Conservation (phyloP, 2,888 invertebrate species). For the Spicauda simplicius region DNA sequence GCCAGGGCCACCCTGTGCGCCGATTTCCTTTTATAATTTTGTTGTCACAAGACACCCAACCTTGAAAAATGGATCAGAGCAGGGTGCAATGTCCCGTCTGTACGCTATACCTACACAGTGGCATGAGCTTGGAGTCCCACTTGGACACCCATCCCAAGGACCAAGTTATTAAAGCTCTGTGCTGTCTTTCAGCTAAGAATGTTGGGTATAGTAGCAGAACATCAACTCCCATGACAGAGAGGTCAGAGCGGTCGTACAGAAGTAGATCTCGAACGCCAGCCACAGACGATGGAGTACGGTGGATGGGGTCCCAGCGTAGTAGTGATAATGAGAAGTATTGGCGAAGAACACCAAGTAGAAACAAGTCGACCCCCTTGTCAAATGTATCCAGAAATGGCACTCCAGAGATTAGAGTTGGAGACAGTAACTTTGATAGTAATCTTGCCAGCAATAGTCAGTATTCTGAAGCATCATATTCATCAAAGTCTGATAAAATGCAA, state of each 20-base stretch:
- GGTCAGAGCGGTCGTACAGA: constrained; percentile 72
- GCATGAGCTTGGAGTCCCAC: constrained; percentile 92
- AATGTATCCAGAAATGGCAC: constrained; percentile 64
- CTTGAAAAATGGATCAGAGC: constrained; percentile 71
- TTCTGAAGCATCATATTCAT: constrained; percentile 55
- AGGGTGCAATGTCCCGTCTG: constrained; percentile 91
- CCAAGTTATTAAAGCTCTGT: constrained; percentile 93
- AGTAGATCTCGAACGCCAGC: constrained; percentile 73
- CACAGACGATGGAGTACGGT: constrained; percentile 64
- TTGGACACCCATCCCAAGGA: constrained; percentile 95
- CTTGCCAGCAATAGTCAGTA: constrained; percentile 51
- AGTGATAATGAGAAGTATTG: constrained; percentile 73
- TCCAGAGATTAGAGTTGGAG: constrained; percentile 63
- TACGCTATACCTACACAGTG: constrained; percentile 92
- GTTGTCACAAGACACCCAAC: constrained; percentile 42
- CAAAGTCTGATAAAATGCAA: constrained; percentile 68
- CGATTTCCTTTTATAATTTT: constrained; percentile 44
- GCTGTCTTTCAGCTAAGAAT: constrained; percentile 75
- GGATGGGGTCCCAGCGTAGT: constrained; percentile 62
- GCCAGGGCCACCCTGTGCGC: constrained; percentile 48
- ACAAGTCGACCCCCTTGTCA: constrained; percentile 59
- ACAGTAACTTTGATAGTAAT: constrained; percentile 66
- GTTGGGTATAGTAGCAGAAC: constrained; percentile 70
- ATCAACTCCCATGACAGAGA: constrained; percentile 60
- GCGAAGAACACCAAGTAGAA: constrained; percentile 71